Evolutionary conservation across 2,888 invertebrate genomes (phyloP).

Genomic region (Mythimna pallens): DNA sequence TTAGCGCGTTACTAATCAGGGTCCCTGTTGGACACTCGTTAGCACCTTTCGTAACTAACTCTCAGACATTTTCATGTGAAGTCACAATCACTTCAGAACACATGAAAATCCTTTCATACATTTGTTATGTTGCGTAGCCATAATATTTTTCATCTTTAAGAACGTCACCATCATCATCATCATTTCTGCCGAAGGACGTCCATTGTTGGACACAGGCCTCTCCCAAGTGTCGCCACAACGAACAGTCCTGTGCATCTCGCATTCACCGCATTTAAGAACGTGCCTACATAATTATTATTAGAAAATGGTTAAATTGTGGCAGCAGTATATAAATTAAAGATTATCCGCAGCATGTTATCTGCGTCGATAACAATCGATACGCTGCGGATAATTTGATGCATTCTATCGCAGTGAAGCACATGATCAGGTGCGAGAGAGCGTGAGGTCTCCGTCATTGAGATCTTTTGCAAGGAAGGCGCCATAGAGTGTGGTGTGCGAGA

Average conservation of each 20-base stretch:
- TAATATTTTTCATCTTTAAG: background rate
- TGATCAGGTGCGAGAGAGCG: background rate
- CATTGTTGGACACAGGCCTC: background rate
- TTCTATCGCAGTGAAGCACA: background rate
- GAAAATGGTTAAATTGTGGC: background rate
- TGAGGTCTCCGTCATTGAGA: background rate
- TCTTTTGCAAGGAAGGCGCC: background rate
- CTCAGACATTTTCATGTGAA: constrained; percentile 53
- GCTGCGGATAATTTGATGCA: background rate
- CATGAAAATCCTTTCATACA: constrained; percentile 22
- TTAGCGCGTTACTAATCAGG: constrained; percentile 84
- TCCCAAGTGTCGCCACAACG: too few relatives aligned
- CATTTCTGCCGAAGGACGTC: too few relatives aligned
- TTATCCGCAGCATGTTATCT: too few relatives aligned
- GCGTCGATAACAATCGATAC: too few relatives aligned
- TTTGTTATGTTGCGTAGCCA: background rate
- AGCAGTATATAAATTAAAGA: background rate
- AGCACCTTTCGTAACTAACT: constrained; percentile 77
- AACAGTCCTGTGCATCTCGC: too few relatives aligned
- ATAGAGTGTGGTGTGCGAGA: background rate
- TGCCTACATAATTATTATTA: background rate
- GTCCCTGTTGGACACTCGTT: constrained; percentile 74
- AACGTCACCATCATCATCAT: too few relatives aligned
- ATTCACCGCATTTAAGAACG: too few relatives aligned
- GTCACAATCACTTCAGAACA: constrained; percentile 39